These are phyloP conservation scores for Toxotes jaculatrix DNA, from an alignment of 2,113 vertebrate genomes.

Conservation along the genomic window DNA sequence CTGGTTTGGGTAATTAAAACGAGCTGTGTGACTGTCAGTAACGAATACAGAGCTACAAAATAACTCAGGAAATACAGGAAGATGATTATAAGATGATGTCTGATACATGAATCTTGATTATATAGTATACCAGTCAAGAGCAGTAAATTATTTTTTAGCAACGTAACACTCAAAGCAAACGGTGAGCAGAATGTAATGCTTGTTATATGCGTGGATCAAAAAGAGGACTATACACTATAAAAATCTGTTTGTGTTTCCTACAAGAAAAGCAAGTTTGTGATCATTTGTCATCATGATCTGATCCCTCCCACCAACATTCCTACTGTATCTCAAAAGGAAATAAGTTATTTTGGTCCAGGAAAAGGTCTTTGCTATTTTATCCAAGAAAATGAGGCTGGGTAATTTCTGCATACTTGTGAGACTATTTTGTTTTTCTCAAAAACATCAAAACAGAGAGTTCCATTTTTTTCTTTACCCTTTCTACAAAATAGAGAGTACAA, in stretches of 20 bases:
- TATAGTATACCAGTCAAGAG: slow-evolving; percentile 54
- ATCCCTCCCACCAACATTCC: slow-evolving; percentile 66
- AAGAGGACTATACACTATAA: slow-evolving; percentile 53
- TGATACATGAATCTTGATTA: slow-evolving; percentile 71
- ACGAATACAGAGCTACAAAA: slow-evolving; percentile 57
- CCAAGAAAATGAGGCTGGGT: slow-evolving; percentile 67
- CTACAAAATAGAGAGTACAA: slow-evolving; percentile 55
- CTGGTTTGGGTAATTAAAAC: slow-evolving; percentile 64
- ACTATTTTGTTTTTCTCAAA: slow-evolving; percentile 60
- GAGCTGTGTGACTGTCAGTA: slow-evolving; percentile 45
- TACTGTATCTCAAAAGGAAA: slow-evolving; percentile 68
- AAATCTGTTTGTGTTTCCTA: slow-evolving; percentile 64
- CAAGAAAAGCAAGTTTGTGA: slow-evolving; percentile 70
- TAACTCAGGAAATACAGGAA: slow-evolving; percentile 60
- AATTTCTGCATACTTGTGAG: slow-evolving; percentile 69
- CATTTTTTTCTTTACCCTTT: slow-evolving; percentile 52
- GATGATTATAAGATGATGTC: slow-evolving; percentile 69
- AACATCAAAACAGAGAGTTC: slow-evolving; percentile 62
- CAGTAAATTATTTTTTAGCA: slow-evolving; percentile 50
- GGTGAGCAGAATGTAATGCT: slow-evolving; percentile 62
- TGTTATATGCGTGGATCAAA: slow-evolving; percentile 70
- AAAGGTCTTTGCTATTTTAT: slow-evolving; percentile 61
- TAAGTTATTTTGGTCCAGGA: slow-evolving; percentile 79
- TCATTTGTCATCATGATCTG: slow-evolving; percentile 69
- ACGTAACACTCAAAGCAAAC: slow-evolving; percentile 57